These are phyloP conservation scores for Probaryconus sp. DNA, from an alignment of 1,140 invertebrate genomes.

Conservation along the genomic window DNA sequence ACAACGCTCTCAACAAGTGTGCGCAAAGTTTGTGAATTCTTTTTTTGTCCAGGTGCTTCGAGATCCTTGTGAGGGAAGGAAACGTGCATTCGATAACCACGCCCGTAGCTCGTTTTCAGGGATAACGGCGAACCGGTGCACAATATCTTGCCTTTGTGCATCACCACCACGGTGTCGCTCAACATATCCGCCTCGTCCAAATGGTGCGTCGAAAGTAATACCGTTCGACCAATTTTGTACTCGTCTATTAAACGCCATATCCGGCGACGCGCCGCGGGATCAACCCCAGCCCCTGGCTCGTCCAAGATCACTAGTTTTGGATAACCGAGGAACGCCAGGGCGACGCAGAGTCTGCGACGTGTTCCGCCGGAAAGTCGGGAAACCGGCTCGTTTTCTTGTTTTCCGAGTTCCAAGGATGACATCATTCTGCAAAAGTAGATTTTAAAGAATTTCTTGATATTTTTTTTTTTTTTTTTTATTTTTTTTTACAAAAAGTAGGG, in stretches of 20 bases:
- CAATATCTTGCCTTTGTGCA: conserved; percentile 81
- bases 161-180: conserved; percentile 82
- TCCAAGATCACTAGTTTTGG: conserved; percentile 91
- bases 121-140: conserved; percentile 83
- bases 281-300: conserved; percentile 89
- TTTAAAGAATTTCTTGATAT: background rate
- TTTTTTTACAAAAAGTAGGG: too few species aligned
- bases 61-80: conserved; percentile 66
- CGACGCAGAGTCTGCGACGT: conserved; percentile 81
- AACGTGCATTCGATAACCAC: conserved; percentile 85
- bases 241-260: conserved; percentile 87
- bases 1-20: conserved; percentile 74
- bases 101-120: conserved; percentile 86
- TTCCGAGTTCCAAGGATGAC: conserved; percentile 79
- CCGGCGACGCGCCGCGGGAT: conserved; percentile 86
- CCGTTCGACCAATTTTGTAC: conserved; percentile 82
- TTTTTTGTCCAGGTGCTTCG: conserved; percentile 45
- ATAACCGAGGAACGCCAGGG: conserved; percentile 87
- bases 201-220: conserved; percentile 86
- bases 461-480: too few species aligned
- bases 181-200: conserved; percentile 84
- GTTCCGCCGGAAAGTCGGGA: conserved; percentile 82
- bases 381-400: conserved; percentile 78
- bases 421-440: conserved; percentile 76
- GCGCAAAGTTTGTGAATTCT: conserved; percentile 72